Percentiles rank a stretch among this genome's conserved stretches.
Conservation (phyloP, 30 jellyfish, hydroid and myxozoan genomes). For the Clytia hemisphaerica region DNA sequence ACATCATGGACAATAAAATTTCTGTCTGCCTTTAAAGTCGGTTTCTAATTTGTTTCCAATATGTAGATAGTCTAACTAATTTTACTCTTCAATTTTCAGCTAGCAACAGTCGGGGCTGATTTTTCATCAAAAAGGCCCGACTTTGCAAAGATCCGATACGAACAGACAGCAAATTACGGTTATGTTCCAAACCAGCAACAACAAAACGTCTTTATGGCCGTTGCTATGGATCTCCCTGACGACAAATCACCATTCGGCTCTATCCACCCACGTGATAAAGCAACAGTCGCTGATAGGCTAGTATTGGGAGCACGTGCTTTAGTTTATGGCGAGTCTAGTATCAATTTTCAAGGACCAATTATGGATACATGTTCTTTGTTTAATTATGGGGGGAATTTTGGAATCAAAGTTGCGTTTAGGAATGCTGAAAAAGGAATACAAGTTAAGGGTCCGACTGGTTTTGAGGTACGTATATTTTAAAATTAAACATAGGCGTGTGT, state of each 20-base stretch:
- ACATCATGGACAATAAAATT: too few species aligned
- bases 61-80: too few species aligned
- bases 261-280: conserved; percentile 57
- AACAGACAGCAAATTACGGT: conserved; percentile 39
- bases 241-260: conserved; percentile 31
- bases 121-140: neutral
- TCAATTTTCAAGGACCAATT: conserved; percentile 47
- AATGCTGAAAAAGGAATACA: conserved; percentile 28
- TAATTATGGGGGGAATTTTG: neutral
- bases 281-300: conserved; percentile 42
- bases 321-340: conserved; percentile 13
- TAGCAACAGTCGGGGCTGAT: neutral
- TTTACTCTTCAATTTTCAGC: neutral
- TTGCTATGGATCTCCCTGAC: conserved; percentile 56
- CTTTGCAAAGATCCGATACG: conserved; percentile 26
- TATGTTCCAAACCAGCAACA: conserved; percentile 41
- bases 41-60: too few species aligned
- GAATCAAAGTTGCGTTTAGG: neutral
- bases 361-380: neutral
- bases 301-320: conserved; percentile 23
- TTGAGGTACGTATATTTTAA: conserved; percentile 45
- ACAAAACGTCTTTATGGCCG: conserved; percentile 48
- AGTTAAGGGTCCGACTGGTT: conserved; percentile 4
- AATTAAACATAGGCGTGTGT: too few species aligned
- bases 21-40: too few species aligned